These are phyloP conservation scores for Antheraea mylitta DNA, from an alignment of 1,140 invertebrate genomes.

Conservation along the genomic window DNA sequence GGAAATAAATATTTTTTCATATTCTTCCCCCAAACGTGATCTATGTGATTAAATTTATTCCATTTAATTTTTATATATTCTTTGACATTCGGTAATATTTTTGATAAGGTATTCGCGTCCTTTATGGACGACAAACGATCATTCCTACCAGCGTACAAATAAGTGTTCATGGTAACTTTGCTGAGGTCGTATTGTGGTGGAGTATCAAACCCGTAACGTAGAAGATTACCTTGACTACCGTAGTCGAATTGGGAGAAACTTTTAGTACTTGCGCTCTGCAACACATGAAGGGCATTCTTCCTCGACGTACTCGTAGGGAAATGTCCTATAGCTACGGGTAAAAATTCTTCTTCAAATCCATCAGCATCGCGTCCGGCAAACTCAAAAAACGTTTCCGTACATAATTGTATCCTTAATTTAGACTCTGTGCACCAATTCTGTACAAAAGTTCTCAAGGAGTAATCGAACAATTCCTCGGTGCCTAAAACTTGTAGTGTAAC, in stretches of 20 bases:
- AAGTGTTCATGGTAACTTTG: constrained; percentile 77
- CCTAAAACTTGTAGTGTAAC: not conserved
- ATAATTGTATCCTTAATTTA: not conserved
- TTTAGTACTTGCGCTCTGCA: constrained; percentile 75
- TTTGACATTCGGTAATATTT: constrained; percentile 13
- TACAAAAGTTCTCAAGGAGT: not conserved
- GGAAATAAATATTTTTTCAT: constrained; percentile 21
- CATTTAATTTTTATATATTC: constrained; percentile 5
- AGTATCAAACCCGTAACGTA: constrained; percentile 66
- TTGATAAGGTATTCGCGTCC: constrained; percentile 3
- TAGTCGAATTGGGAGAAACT: constrained; percentile 67
- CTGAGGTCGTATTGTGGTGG: constrained; percentile 79
- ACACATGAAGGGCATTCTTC: constrained; percentile 82
- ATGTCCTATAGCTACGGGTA: constrained; percentile 16
- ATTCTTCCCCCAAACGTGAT: constrained; percentile 17
- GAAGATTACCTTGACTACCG: constrained; percentile 67
- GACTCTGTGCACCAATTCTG: constrained; percentile 1
- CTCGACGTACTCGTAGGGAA: constrained; percentile 70
- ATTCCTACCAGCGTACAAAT: constrained; percentile 78
- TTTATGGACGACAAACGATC: constrained; percentile 67
- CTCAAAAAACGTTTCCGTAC: not conserved
- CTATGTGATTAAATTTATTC: constrained; percentile 17
- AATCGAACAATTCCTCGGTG: constrained; percentile 9
- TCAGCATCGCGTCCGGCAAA: constrained; percentile 21
- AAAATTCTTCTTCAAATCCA: constrained; percentile 28